Percentiles rank a stretch among this genome's conserved stretches.
phyloP scores from a whole-genome alignment of 2,797 vertebrate species.

The Sebastes cheni region DNA sequence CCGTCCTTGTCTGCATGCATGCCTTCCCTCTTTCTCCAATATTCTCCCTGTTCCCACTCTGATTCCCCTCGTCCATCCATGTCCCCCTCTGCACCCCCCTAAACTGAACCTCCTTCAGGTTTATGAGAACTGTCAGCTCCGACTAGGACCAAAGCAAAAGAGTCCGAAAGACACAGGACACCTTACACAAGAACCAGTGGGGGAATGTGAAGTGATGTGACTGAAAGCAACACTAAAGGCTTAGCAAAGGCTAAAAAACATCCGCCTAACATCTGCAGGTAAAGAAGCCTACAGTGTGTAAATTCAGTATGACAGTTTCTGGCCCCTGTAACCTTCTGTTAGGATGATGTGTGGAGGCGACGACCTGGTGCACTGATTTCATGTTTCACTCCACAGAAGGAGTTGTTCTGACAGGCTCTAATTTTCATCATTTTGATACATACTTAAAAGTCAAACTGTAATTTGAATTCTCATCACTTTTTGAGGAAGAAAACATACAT shows the following conservation, averaged over 20 bases:
- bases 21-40: conserved; percentile 5
- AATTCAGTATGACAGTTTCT: too few species aligned
- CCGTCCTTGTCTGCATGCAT: conserved; percentile 32
- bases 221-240: conserved; percentile 1
- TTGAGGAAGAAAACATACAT: too few species aligned
- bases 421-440: too few species aligned
- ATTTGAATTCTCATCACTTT: too few species aligned
- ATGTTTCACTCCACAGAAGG: too few species aligned
- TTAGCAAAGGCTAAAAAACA: not conserved
- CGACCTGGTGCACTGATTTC: too few species aligned
- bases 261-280: not conserved
- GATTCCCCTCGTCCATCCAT: not conserved
- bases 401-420: too few species aligned
- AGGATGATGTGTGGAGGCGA: too few species aligned
- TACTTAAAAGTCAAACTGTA: too few species aligned
- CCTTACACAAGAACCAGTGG: not conserved
- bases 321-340: too few species aligned
- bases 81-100: not conserved
- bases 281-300: too few species aligned
- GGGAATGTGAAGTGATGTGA: not conserved
- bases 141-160: not conserved
- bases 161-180: not conserved
- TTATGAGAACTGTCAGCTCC: conserved; percentile 5
- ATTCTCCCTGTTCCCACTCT: not conserved
- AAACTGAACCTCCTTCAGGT: conserved; percentile 4